Base-by-base conservation (phyloP, 37 sponge, comb jelly and placozoan species). In the Eunapius fragilis region DNA sequence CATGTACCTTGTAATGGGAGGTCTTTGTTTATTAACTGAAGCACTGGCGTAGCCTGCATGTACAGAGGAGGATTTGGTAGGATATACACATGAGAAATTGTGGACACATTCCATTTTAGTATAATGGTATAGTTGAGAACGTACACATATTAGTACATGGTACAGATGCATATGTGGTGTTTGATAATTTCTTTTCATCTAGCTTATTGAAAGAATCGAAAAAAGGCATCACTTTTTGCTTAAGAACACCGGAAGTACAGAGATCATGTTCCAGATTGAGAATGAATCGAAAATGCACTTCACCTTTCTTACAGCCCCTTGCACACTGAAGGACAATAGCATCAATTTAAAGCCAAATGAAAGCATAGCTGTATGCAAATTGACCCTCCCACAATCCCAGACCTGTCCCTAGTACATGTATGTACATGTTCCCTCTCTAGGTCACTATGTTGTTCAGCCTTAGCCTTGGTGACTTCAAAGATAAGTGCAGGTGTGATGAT, bases 141-240 rank as follows among this genome's bases (percentile, higher is more conserved):
- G n/a, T n/a, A n/a, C n/a, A n/a, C n/a, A n/a, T n/a, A n/a, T n/a
- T n/a, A n/a, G n/a, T n/a, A n/a, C n/a, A n/a, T n/a, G n/a, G n/a
- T n/a, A n/a, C n/a, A n/a, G n/a, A n/a, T n/a, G n/a, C n/a, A n/a
- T n/a, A n/a, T n/a, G n/a, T n/a, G n/a, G n/a, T n/a, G n/a, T n/a
- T n/a, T n/a, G n/a, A n/a, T 25, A 19, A n/a, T 45, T 25, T 6
- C 22, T 36, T 0, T 45, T 25, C 26, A 22, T 36, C 13, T 41
- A 85, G 85, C 37, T 85, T 28, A 13, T 36, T 25, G 17, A 74
- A 13, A 19, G 28, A 25, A 41, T 33, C 5, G 28, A 27, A 23
- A 37, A 33, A 67, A 77, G 67, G 0, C 88, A 88, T 76, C 69
- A 78, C 22, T 81, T 82, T 32, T 48, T 83, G 31, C 83, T 88